phyloP scores from a whole-genome alignment of 2,113 vertebrate species.

The Picathartes gymnocephalus region DNA sequence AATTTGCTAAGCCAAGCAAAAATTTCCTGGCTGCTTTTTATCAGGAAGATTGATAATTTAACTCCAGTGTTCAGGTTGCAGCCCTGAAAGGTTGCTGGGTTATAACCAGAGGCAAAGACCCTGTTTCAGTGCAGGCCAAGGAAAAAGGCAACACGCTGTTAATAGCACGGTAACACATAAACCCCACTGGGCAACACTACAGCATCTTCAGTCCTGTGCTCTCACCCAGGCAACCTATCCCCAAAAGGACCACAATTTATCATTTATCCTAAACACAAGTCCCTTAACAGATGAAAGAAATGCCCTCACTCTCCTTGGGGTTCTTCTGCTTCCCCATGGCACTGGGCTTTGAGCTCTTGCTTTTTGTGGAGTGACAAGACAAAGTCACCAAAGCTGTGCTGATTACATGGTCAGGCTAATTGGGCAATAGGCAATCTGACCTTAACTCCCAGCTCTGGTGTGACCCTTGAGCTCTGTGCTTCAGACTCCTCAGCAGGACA shows the following conservation, averaged over 20 bases:
- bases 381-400: neutral
- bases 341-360: neutral
- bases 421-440: neutral
- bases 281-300: neutral
- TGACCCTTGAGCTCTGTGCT: neutral
- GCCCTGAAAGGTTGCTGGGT: neutral
- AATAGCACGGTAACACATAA: neutral
- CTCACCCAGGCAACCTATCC: neutral
- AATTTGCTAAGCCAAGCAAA: slow-evolving; percentile 43
- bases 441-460: neutral
- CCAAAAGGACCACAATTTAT: neutral
- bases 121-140: neutral
- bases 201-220: neutral
- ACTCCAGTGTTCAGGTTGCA: neutral
- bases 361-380: neutral
- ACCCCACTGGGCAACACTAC: neutral
- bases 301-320: neutral
- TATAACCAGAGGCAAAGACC: neutral
- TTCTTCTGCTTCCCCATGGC: neutral
- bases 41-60: slow-evolving; percentile 9
- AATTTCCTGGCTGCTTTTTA: neutral
- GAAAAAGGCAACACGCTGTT: neutral
- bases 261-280: neutral
- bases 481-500: neutral
- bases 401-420: neutral